Percentiles rank a stretch among this genome's conserved stretches.
Evolutionary conservation across 2,888 invertebrate genomes (phyloP).

Genomic region (Sphaerophoria taeniata): DNA sequence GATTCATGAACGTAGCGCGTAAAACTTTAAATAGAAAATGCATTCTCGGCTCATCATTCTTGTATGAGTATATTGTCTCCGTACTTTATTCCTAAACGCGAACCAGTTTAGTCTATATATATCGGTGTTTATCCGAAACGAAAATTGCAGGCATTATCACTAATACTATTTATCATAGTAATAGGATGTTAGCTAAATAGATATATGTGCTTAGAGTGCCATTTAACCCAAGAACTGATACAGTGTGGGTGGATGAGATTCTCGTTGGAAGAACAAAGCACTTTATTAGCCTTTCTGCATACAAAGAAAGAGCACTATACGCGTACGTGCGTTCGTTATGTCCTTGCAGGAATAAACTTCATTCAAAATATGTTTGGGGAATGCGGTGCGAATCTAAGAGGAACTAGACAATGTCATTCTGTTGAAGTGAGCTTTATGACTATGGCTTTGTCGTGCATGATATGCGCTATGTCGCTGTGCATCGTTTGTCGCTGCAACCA

Average conservation of each 20-base stretch:
- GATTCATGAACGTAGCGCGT: slow-evolving; percentile 56
- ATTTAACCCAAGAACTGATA: slow-evolving; percentile 61
- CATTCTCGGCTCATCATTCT: slow-evolving; percentile 16
- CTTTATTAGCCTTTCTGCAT: slow-evolving; percentile 35
- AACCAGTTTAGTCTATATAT: background rate
- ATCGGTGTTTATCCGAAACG: slow-evolving; percentile 38
- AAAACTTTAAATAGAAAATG: slow-evolving; percentile 55
- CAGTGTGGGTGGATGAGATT: slow-evolving; percentile 20
- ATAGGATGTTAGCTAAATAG: slow-evolving; percentile 73
- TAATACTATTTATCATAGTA: slow-evolving; percentile 72
- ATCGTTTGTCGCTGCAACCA: background rate
- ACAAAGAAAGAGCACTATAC: slow-evolving; percentile 33
- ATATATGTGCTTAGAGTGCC: slow-evolving; percentile 67
- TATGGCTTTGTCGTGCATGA: slow-evolving; percentile 61
- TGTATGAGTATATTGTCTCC: background rate
- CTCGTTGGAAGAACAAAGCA: background rate
- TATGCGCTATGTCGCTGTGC: background rate
- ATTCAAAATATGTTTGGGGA: slow-evolving; percentile 38
- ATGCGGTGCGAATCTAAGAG: slow-evolving; percentile 63
- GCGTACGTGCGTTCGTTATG: background rate
- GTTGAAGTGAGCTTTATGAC: slow-evolving; percentile 70
- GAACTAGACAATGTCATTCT: slow-evolving; percentile 24
- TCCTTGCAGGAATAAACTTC: slow-evolving; percentile 38
- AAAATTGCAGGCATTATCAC: slow-evolving; percentile 68
- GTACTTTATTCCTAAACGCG: too few species aligned